phyloP scores from a whole-genome alignment of 2,888 invertebrate genomes.

The Drosophila flavopinicola region DNA sequence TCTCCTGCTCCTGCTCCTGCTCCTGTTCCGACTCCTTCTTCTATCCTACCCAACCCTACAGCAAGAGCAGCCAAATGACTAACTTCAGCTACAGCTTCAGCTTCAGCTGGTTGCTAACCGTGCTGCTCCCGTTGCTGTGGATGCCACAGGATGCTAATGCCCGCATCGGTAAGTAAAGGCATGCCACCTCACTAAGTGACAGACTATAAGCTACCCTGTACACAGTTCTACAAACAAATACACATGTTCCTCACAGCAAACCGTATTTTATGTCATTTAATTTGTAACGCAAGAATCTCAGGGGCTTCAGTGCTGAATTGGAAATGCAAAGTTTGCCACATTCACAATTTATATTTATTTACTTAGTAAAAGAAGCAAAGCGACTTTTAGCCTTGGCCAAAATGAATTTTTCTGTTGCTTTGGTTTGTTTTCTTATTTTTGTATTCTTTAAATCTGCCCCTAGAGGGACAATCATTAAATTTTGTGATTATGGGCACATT shows the following conservation, averaged over 20 bases:
- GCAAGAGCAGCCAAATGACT: constrained; percentile 54
- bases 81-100: constrained; percentile 54
- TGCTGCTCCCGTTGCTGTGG: constrained; percentile 67
- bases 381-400: not conserved
- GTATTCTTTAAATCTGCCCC: constrained; percentile 25
- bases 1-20: not conserved
- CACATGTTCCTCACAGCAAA: not conserved
- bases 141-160: constrained; percentile 79
- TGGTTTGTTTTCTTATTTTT: not conserved
- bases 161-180: constrained; percentile 81
- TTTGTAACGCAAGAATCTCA: not conserved
- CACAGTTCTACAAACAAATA: not conserved
- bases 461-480: constrained; percentile 34
- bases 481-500: constrained; percentile 27
- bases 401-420: constrained; percentile 5
- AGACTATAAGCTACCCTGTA: constrained; percentile 33
- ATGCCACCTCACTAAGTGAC: not conserved
- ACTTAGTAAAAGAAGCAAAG: constrained; percentile 16
- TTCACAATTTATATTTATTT: constrained; percentile 6
- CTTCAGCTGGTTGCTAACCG: constrained; percentile 61
- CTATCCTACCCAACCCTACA: constrained; percentile 6
- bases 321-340: constrained; percentile 1
- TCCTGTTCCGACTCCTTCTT: too few species aligned
- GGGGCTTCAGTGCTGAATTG: not conserved
- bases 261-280: not conserved